Evolutionary conservation across 2,113 vertebrate species (phyloP), one percentile per base, ranked within the genome.

Genomic region (Elanoides forficatus): DNA sequence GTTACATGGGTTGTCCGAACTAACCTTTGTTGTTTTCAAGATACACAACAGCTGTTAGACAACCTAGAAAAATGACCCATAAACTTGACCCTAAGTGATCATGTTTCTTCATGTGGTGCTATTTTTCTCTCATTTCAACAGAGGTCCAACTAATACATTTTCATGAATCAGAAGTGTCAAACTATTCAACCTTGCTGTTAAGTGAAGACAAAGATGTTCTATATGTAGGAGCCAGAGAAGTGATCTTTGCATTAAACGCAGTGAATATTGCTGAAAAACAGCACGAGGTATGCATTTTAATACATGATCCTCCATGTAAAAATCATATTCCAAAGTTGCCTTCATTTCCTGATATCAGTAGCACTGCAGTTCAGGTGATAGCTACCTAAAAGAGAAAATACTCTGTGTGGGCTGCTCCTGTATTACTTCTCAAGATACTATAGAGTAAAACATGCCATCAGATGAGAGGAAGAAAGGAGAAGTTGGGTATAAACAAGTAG

Each of bases 191-290:
- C 6, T 89, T 99, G 95, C 94, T 99, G 96, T 98, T 99, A 95
- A 99, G 96, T 50, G 98, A 99, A 91, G 97, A 99, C 18, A 89
- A 96, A 66, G 98, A 98, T 5, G 97, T 98, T 5, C 97, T 99
- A 5, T 99, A 99, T 15, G 98, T 99, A 60, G 99, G 99, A 6
- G 99, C 99, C 63, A 98, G 99, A 78, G 99, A 99, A 93, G 98
- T 98, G 21, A 97, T 99, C 93, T 99, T 99, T 95, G 98, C 99
- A 30, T 97, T 99, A 92, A 99, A 98, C 3, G 98, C 99, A 19
- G 95, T 94, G 65, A 96, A 99, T 59, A 97, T 99, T 96, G 98
- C 98, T 3, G 74, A 98, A 96, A 99, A 98, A 97, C 98, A 97
- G 86, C 99, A 99, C 0, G 99, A 99, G 99, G 99, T 88, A 87